Base-by-base conservation (phyloP, 1,140 invertebrate genomes). In the Philaenus spumarius region DNA sequence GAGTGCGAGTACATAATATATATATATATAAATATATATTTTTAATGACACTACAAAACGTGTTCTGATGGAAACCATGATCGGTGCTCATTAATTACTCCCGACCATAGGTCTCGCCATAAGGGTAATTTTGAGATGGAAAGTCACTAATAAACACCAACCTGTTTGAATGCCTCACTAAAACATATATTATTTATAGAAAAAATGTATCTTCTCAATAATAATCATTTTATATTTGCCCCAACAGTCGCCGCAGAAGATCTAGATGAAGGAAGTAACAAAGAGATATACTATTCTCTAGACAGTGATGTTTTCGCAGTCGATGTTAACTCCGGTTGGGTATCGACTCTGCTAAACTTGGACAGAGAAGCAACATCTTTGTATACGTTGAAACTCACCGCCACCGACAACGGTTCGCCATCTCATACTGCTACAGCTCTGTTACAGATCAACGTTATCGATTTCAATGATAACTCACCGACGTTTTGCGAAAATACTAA, bases 391-490 rank as follows among this genome's bases (percentile, higher is more conserved):
- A 86, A 85, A 24, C 86, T 93, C 43, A 78, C 82, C 35, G 94
- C 90, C 0, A 81, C 80, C 14, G 93, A 96, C 75, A 78, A 82
- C 1, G 90, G 89, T 4, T 79, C 78, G 40, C 86, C 87, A 0
- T 75, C 84, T 0, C 71, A 91, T 40, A 82, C 80, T 23, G 81
- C 87, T 0, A 85, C 90, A 61, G 82, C 85, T 35, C 82, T 82
- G 45, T 77, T 91, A 19, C 81, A 89, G n/a, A 82, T 98, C 5
- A 88, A 95, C 69, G 82, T 97, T 22, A 82, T 91, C 47, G 93
- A 97, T 75, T 92, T 97, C 11, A 93, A 96, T 69, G 91, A 96
- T 71, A 95, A 95, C 72, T 73, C 85, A 4, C 88, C 90, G 0
- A 67, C 75, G 1, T 64, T 64, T 47, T 26, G 19, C 11, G 24